phyloP scores from a whole-genome alignment of 2,113 vertebrate genomes.

The Meleagris gallopavo region DNA sequence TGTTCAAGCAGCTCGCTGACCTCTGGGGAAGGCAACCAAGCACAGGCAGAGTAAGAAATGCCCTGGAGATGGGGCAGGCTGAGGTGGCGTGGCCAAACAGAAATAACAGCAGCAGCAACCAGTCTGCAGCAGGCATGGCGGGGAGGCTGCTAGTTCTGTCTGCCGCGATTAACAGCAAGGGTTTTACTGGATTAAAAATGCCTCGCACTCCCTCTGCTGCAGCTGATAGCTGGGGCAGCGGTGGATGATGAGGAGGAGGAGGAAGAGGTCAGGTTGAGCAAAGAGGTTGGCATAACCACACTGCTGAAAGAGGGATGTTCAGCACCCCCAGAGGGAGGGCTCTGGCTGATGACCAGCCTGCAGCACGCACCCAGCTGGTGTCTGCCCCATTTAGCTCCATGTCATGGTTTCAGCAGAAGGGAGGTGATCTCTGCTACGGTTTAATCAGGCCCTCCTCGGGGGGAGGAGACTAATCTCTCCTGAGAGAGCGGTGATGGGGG shows the following conservation, averaged over 20 bases:
- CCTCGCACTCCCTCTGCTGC: background rate
- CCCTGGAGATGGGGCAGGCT: background rate
- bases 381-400: background rate
- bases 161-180: conserved; percentile 32
- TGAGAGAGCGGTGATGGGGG: background rate
- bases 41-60: background rate
- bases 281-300: background rate
- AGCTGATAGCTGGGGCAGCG: background rate
- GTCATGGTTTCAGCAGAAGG: background rate
- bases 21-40: background rate
- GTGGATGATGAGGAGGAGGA: background rate
- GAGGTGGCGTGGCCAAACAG: conserved; percentile 31
- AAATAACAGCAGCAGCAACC: conserved; percentile 59
- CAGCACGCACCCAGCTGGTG: background rate
- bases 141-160: conserved; percentile 27
- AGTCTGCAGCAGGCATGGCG: background rate
- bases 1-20: background rate
- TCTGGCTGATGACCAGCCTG: fast-evolving
- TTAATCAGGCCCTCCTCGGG: background rate
- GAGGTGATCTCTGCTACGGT: conserved; percentile 1
- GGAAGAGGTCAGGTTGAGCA: background rate
- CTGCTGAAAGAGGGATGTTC: background rate
- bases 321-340: fast-evolving
- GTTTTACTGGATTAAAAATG: conserved; percentile 64
- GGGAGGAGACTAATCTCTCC: conserved; percentile 13